Evolutionary conservation across 2,888 invertebrate genomes (phyloP), one percentile per base, ranked within the genome.

Genomic region (Dryobota labecula): DNA sequence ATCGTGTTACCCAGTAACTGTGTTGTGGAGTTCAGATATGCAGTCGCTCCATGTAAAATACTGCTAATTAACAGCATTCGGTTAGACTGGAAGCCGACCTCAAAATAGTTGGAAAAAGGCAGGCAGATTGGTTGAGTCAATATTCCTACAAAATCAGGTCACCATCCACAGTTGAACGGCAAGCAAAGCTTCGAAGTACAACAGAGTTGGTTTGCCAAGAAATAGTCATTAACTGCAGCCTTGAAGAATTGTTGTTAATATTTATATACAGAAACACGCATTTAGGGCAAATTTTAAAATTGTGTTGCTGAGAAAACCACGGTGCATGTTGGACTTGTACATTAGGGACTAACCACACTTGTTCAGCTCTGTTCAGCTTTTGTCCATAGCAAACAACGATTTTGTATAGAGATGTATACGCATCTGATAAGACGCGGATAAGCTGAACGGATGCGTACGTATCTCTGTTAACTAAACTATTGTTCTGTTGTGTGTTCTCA

Each of bases 191-290:
- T 20, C n/a, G 30, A 41, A 54, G 27, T 53, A 71, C 75, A 78
- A 78, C 49, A 36, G 53, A 20, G 24, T 2, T 0, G 15, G 53
- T 53, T 60, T 78, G 75, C 75, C 75, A 76, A 78, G 72, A 76
- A 76, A 71, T 11, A 47, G 24, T 24, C 77, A 54, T 74, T 70
- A 77, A 77, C 30, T n/a, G 5, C 49, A 1, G 78, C 77, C 70
- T 77, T 77, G 61, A 62, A 30, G 5, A 56, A 30, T 61, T 62
- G 38, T 57, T 13, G 61, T 38, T 61, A 30, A 24, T 45, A 61
- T 38, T 73, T 57, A 47, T 66, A 53, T 11, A 38, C 51, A 24
- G 36, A 66, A 75, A 67, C 30, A 27, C 9, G 15, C 13, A 38
- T 60, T 43, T 72, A 51, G 20, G 43, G 20, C 30, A 33, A 2